Conservation (phyloP, 2,888 invertebrate genomes). For the Temnothorax unifasciatus region DNA sequence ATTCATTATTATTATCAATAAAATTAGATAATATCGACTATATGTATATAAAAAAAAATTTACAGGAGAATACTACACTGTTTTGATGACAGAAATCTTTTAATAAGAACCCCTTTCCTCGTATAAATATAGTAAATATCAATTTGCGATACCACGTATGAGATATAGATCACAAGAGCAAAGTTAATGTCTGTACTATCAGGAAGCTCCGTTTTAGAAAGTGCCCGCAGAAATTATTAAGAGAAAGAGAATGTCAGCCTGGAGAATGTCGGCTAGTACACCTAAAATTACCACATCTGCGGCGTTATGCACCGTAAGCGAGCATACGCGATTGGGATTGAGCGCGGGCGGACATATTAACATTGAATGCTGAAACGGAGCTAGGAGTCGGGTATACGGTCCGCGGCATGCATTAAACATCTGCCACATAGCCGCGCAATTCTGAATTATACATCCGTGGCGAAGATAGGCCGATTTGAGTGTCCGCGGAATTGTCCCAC, state of each 20-base stretch:
- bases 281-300: constrained; percentile 68
- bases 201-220: background rate
- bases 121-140: background rate
- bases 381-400: constrained; percentile 65
- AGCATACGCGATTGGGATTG: constrained; percentile 63
- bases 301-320: background rate
- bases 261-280: constrained; percentile 63
- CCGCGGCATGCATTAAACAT: constrained; percentile 84
- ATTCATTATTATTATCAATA: background rate
- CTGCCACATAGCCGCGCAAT: constrained; percentile 81
- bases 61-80: background rate
- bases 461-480: constrained; percentile 74
- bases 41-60: background rate
- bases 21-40: background rate
- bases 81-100: background rate
- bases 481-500: constrained; percentile 80
- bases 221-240: background rate
- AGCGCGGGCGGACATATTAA: constrained; percentile 79
- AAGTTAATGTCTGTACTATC: background rate
- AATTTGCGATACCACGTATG: background rate
- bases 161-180: background rate
- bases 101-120: background rate
- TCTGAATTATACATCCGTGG: constrained; percentile 84
- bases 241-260: background rate
- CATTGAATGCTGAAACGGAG: constrained; percentile 81